Conservation (phyloP, 2,797 vertebrate species). For the Pteronotus mesoamericanus region DNA sequence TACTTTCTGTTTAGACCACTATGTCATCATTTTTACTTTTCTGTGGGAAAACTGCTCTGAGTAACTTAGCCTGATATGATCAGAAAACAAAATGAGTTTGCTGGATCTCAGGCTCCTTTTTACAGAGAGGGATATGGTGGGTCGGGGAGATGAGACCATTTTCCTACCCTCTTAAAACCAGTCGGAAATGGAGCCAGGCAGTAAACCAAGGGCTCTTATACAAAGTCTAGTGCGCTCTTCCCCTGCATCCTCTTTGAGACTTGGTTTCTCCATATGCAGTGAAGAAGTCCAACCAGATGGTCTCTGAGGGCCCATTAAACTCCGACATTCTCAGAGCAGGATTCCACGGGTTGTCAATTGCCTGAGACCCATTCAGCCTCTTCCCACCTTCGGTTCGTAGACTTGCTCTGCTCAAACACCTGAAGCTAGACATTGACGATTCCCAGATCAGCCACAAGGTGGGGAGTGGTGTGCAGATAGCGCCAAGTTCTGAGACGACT, state of each 20-base stretch:
- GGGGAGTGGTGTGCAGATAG: conserved; percentile 24
- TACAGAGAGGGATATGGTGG: neutral
- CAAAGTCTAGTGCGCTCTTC: neutral
- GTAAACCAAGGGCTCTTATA: neutral
- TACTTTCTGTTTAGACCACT: neutral
- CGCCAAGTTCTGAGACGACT: neutral
- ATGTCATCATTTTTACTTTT: neutral
- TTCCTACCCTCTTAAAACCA: neutral
- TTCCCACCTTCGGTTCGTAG: neutral
- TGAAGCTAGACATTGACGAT: neutral
- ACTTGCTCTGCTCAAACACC: neutral
- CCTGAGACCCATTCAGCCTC: neutral
- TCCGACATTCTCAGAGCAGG: neutral
- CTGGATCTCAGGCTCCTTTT: neutral
- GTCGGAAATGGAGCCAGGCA: neutral
- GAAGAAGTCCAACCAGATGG: neutral
- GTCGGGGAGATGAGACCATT: neutral
- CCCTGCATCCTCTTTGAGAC: neutral
- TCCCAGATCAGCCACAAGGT: conserved; percentile 17
- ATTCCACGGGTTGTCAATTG: neutral
- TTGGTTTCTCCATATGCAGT: neutral
- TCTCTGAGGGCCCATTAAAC: neutral
- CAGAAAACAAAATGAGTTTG: neutral
- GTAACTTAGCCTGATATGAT: neutral
- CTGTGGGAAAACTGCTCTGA: neutral